phyloP scores from a whole-genome alignment of 2,888 invertebrate species.

The Slavum lentiscoides region DNA sequence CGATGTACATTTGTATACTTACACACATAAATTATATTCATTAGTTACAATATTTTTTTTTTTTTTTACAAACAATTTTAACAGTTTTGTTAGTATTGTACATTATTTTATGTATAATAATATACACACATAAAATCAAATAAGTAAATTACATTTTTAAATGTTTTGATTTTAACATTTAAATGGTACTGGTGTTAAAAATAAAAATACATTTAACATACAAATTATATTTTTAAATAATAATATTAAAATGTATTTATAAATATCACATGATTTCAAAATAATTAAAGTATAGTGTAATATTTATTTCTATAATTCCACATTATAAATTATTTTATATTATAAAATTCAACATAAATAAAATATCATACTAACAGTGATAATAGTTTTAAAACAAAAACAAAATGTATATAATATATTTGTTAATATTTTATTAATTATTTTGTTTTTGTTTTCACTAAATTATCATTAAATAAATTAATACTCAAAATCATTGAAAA shows the following conservation, averaged over 20 bases:
- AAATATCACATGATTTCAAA: slow-evolving; percentile 17
- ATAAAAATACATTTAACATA: slow-evolving; percentile 13
- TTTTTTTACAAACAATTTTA: slow-evolving; percentile 17
- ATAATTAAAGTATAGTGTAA: background rate
- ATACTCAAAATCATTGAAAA: background rate
- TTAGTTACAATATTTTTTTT: slow-evolving; percentile 34
- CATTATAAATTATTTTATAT: too few relatives aligned
- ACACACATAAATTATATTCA: background rate
- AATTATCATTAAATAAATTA: slow-evolving; percentile 4
- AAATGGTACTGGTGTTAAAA: slow-evolving; percentile 30
- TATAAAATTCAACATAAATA: too few relatives aligned
- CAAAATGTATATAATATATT: too few relatives aligned
- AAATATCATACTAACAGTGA: too few relatives aligned
- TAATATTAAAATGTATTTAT: background rate
- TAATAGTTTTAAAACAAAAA: too few relatives aligned
- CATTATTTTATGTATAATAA: background rate
- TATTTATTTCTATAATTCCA: too few relatives aligned
- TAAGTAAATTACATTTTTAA: slow-evolving; percentile 8
- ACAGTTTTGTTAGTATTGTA: slow-evolving; percentile 5
- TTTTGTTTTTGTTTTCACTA: background rate
- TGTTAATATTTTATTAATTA: too few relatives aligned
- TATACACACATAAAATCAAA: slow-evolving; percentile 22
- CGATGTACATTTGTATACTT: slow-evolving; percentile 39
- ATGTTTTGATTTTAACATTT: slow-evolving; percentile 19
- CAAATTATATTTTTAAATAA: background rate